These are phyloP conservation scores for Percina caprodes DNA, from an alignment of 2,113 vertebrate species.

Conservation along the genomic window DNA sequence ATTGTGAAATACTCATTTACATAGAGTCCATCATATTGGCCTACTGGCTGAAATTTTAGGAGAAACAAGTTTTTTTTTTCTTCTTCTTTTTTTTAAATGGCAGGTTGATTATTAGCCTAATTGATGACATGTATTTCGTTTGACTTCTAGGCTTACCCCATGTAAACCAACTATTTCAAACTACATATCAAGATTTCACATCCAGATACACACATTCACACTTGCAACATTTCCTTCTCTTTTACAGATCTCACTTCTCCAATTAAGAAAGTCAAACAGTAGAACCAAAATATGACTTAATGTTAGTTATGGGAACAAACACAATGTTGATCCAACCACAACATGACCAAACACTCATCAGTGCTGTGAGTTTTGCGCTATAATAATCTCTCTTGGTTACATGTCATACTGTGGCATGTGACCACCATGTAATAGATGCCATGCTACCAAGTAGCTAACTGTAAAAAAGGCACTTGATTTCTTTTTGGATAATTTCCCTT, in stretches of 20 bases:
- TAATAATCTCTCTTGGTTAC: constrained; percentile 37
- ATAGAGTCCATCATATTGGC: neutral
- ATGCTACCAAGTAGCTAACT: constrained; percentile 1
- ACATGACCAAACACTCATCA: neutral
- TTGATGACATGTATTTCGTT: neutral
- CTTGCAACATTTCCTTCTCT: constrained; percentile 15
- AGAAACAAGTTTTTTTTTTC: no score
- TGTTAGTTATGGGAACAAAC: neutral
- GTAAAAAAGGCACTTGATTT: constrained; percentile 32
- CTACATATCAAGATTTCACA: neutral
- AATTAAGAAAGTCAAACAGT: neutral
- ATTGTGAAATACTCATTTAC: constrained; percentile 1
- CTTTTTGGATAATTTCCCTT: neutral
- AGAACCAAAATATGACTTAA: neutral
- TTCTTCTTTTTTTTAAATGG: no score
- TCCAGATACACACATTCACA: neutral
- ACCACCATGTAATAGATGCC: constrained; percentile 24
- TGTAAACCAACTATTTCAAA: neutral
- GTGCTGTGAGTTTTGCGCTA: neutral
- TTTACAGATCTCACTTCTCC: constrained; percentile 5
- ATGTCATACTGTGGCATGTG: constrained; percentile 17
- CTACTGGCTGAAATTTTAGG: neutral
- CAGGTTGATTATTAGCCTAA: no score
- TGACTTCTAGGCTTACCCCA: neutral
- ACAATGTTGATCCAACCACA: constrained; percentile 12